Evolutionary conservation across 2,113 vertebrate species (phyloP).

Genomic region (Apus apus): DNA sequence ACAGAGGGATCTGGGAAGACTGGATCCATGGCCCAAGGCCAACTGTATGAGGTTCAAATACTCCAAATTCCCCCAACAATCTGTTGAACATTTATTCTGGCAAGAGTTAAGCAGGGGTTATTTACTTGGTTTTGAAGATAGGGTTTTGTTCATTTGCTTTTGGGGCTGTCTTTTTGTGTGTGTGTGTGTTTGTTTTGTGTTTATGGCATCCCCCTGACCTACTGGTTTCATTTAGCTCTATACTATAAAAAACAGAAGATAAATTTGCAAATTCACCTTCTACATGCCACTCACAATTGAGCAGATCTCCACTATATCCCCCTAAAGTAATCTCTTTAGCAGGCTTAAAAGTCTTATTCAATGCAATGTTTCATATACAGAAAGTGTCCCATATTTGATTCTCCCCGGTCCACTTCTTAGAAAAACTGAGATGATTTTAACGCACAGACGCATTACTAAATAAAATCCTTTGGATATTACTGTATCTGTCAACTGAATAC

Average conservation of each 20-base stretch:
- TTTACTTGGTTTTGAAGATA: background rate
- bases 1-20: background rate
- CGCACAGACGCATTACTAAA: background rate
- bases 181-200: background rate
- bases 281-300: background rate
- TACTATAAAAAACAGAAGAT: background rate
- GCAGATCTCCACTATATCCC: background rate
- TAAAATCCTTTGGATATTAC: background rate
- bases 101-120: background rate
- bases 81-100: background rate
- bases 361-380: background rate
- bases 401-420: background rate
- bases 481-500: background rate
- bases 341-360: background rate
- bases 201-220: too few species aligned
- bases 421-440: background rate
- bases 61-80: background rate
- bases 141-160: accelerated
- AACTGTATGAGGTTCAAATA: background rate
- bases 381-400: background rate
- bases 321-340: background rate
- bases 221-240: background rate
- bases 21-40: accelerated
- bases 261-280: background rate
- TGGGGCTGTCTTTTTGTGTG: background rate